Percentiles rank a stretch among this genome's conserved stretches.
These are phyloP conservation scores for Torymus auratus DNA, from an alignment of 2,888 invertebrate genomes.

Conservation along the genomic window DNA sequence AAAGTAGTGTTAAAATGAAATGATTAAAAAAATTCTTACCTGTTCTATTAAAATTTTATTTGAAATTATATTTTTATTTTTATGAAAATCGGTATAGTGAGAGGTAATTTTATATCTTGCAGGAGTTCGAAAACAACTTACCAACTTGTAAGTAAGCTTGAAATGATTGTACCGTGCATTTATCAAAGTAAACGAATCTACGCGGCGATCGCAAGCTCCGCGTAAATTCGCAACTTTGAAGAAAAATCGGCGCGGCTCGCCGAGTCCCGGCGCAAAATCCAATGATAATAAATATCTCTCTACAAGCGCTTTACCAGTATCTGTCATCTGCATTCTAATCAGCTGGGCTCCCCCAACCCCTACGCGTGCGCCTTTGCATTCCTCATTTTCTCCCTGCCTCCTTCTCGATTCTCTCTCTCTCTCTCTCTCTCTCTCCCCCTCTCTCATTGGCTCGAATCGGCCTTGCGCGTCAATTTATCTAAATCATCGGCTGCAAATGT, in stretches of 20 bases:
- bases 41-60: too few relatives aligned
- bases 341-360: constrained; percentile 16
- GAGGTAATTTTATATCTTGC: background rate
- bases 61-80: too few relatives aligned
- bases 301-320: constrained; percentile 46
- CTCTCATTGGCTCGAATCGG: constrained; percentile 5
- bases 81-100: too few relatives aligned
- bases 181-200: constrained; percentile 2
- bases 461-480: constrained; percentile 66
- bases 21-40: too few relatives aligned
- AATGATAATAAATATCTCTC: constrained; percentile 51
- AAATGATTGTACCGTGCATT: too few relatives aligned
- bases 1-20: too few relatives aligned
- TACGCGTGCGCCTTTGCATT: constrained; percentile 38
- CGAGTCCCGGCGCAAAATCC: constrained; percentile 20
- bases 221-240: constrained; percentile 14
- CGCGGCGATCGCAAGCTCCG: background rate
- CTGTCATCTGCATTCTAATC: constrained; percentile 50
- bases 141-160: too few relatives aligned
- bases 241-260: background rate
- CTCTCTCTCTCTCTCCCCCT: background rate
- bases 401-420: constrained; percentile 1
- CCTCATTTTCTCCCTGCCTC: constrained; percentile 46
- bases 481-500: constrained; percentile 64
- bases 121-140: background rate